Conservation (phyloP, 2,797 vertebrate genomes). For the Anniella stebbinsi region DNA sequence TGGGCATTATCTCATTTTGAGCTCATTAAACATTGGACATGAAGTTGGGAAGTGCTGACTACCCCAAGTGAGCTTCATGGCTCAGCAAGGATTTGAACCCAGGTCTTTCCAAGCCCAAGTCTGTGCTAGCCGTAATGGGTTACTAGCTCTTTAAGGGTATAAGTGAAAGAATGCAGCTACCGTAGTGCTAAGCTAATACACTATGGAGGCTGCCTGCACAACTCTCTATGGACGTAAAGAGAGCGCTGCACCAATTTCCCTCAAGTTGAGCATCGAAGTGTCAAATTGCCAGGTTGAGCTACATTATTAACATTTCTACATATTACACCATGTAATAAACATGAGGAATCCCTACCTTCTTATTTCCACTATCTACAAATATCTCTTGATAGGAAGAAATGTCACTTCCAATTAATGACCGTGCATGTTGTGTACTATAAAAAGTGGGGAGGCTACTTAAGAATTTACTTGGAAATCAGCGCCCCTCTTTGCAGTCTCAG, state of each 20-base stretch:
- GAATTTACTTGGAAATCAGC: neutral
- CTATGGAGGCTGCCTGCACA: neutral
- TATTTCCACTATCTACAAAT: neutral
- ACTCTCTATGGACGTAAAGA: neutral
- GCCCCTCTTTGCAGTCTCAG: neutral
- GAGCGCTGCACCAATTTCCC: neutral
- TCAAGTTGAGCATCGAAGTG: neutral
- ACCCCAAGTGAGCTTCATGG: neutral
- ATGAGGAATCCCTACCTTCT: conserved; percentile 9
- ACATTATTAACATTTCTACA: conserved; percentile 21
- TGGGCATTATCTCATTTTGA: neutral
- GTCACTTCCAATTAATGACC: neutral
- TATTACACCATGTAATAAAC: conserved; percentile 16
- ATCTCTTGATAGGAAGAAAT: conserved; percentile 2
- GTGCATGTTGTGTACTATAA: neutral
- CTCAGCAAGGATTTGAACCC: neutral
- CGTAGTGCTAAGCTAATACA: neutral
- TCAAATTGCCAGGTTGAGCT: neutral
- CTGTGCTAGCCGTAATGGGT: neutral
- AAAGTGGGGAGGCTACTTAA: neutral
- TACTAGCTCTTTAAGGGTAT: neutral
- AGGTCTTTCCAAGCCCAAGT: neutral
- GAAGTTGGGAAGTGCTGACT: neutral
- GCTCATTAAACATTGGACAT: neutral
- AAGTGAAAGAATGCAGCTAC: neutral